Evolutionary conservation across 2,113 vertebrate species (phyloP).

Genomic region (Ovibos moschatus): DNA sequence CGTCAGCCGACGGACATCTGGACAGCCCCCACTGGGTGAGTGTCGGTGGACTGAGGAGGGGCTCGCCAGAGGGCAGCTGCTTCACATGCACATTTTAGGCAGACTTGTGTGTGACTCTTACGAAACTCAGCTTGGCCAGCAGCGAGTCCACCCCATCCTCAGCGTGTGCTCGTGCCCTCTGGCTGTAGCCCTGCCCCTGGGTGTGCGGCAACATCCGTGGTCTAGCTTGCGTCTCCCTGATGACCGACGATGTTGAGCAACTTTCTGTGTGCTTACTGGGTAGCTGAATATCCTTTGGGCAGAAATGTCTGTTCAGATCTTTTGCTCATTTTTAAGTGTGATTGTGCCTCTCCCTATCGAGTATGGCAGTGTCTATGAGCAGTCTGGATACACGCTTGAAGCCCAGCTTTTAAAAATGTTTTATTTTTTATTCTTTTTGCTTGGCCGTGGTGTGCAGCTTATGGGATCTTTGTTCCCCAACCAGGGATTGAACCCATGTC

Average conservation of each 20-base stretch:
- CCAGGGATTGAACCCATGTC: fast-evolving
- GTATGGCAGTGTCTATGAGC: neutral
- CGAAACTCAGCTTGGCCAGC: neutral
- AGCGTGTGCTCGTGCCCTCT: neutral
- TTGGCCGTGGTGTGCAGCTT: neutral
- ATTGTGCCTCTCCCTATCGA: neutral
- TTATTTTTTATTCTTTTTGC: neutral
- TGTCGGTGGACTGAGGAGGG: neutral
- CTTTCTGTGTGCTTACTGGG: neutral
- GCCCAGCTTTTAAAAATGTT: neutral
- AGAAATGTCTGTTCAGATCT: neutral
- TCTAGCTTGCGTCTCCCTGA: neutral
- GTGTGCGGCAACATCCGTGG: fast-evolving
- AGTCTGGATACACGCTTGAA: neutral
- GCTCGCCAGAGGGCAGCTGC: neutral
- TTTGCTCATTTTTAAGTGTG: neutral
- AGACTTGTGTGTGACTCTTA: neutral
- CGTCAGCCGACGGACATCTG: fast-evolving
- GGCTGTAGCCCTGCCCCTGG: neutral
- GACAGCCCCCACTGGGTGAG: fast-evolving
- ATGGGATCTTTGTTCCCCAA: neutral
- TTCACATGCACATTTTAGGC: too few relatives aligned
- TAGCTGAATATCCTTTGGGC: neutral
- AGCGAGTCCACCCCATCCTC: fast-evolving
- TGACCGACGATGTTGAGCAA: neutral